Evolutionary conservation across 2,797 vertebrate species (phyloP).

Genomic region (Myotis vivesi): DNA sequence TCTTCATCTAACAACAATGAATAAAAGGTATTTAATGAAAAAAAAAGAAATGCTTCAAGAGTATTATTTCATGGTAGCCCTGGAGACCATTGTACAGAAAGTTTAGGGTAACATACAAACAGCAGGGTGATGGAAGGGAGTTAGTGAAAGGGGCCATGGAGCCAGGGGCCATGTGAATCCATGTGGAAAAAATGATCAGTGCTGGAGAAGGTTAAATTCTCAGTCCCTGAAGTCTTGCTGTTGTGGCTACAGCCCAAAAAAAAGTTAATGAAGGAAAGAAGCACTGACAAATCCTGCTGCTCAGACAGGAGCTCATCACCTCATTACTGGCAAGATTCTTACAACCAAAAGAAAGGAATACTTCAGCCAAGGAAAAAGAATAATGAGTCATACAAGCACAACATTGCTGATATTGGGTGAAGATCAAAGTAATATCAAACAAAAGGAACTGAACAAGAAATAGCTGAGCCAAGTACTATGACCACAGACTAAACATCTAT

Average conservation of each 20-base stretch:
- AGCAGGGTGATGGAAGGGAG: slow-evolving; percentile 4
- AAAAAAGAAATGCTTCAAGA: slow-evolving; percentile 38
- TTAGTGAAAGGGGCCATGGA: slow-evolving; percentile 49
- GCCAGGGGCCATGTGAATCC: slow-evolving; percentile 69
- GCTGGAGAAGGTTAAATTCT: slow-evolving; percentile 70
- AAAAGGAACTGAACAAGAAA: slow-evolving; percentile 57
- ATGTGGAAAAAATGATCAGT: slow-evolving; percentile 75
- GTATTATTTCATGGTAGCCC: slow-evolving; percentile 62
- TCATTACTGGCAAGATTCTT: slow-evolving; percentile 76
- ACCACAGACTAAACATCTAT: slow-evolving; percentile 42
- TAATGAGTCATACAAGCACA: slow-evolving; percentile 67
- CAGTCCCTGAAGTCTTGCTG: slow-evolving; percentile 66
- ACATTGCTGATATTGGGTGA: slow-evolving; percentile 59
- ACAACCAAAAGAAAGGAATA: slow-evolving; percentile 72
- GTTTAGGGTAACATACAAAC: slow-evolving; percentile 59
- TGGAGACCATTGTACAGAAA: slow-evolving; percentile 62
- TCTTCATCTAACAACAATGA: slow-evolving; percentile 53
- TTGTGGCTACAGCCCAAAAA: slow-evolving; percentile 74
- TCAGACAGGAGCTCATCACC: slow-evolving; percentile 70
- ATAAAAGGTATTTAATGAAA: slow-evolving; percentile 45
- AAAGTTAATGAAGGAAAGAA: slow-evolving; percentile 79
- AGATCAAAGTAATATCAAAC: slow-evolving; percentile 72
- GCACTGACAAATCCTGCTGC: slow-evolving; percentile 75
- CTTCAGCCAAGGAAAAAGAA: slow-evolving; percentile 71
- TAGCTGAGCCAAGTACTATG: slow-evolving; percentile 58